phyloP scores from a whole-genome alignment of 2,888 invertebrate species.

The Volucella inflata region DNA sequence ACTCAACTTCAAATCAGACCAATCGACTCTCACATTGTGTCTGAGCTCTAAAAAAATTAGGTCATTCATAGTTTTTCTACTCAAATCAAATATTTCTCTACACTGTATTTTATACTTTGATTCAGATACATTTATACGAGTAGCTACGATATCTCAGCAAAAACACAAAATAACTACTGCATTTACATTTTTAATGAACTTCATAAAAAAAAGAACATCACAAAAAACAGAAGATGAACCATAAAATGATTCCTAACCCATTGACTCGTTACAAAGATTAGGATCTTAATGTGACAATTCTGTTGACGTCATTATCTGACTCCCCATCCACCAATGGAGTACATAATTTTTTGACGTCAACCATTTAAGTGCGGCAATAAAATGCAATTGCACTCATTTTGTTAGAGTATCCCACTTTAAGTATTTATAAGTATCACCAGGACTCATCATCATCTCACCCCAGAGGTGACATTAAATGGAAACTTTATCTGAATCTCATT shows the following conservation, averaged over 20 bases:
- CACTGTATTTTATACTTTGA: too few species aligned
- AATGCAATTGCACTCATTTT: constrained; percentile 47
- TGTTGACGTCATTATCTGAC: constrained; percentile 44
- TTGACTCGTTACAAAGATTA: neutral
- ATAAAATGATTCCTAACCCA: constrained; percentile 16
- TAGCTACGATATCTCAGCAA: too few species aligned
- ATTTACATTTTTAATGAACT: too few species aligned
- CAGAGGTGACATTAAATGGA: constrained; percentile 38
- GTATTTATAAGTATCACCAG: constrained; percentile 22
- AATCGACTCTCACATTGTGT: too few species aligned
- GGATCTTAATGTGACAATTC: constrained; percentile 38
- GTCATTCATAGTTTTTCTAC: too few species aligned
- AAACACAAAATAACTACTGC: too few species aligned
- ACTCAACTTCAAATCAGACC: too few species aligned
- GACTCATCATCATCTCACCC: constrained; percentile 35
- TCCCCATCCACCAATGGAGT: too few species aligned
- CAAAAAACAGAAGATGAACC: neutral
- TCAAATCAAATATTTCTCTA: too few species aligned
- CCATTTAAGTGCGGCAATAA: constrained; percentile 48
- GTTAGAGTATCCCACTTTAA: neutral
- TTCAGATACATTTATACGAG: too few species aligned
- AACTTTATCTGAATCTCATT: constrained; percentile 35
- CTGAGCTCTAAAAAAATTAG: too few species aligned
- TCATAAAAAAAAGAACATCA: too few species aligned
- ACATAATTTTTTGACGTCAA: constrained; percentile 28